Base-by-base conservation (phyloP, 2,113 vertebrate genomes). In the Setophaga coronata region DNA sequence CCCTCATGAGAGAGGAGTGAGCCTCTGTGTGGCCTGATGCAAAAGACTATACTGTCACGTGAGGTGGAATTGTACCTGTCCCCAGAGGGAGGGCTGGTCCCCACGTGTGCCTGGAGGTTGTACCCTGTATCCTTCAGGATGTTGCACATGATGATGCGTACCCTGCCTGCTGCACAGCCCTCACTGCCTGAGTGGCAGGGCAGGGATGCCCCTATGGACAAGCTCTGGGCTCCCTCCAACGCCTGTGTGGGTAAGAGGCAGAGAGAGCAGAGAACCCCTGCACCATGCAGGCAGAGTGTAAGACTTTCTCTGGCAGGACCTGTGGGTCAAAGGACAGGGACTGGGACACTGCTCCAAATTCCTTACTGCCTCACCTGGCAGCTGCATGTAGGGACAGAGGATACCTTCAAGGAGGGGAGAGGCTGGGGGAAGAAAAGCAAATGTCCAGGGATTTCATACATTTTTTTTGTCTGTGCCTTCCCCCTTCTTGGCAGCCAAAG, bases 191-290 rank as follows among this genome's bases (percentile, higher is more conserved):
- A 64, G 11, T 7, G 11, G 19, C n/a, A 72, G 57, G 14, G 14
- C 36, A 45, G 60, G 12, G 26, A 45, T 34, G 20, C 4, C 31
- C 38, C 26, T 18, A 1, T 0, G 1, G 54, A 36, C 21, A 33
- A 65, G 45, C 26, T 57, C 23, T 1, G 1, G 58, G 36, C 25
- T 91, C 13, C n/a, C 56, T 60, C n/a, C 18, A 10, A 26, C 11
- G 9, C 19, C 33, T 54, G 34, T 17, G 16, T 70, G 51, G 25
- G 31, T 33, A 26, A 54, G 47, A 58, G 62, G 14, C 1, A 4
- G 45, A 18, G n/a, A 73, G 61, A 84, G 7, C 38, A 42, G 47
- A 61, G 38, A 82, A 82, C 62, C 9, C 34, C 33, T 42, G 34
- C 23, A 16, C 33, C 9, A 5, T 3, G 19, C 15, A 34, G 42